These are phyloP conservation scores for Rhopalosiphum maidis DNA, from an alignment of 1,140 invertebrate genomes.

Conservation along the genomic window DNA sequence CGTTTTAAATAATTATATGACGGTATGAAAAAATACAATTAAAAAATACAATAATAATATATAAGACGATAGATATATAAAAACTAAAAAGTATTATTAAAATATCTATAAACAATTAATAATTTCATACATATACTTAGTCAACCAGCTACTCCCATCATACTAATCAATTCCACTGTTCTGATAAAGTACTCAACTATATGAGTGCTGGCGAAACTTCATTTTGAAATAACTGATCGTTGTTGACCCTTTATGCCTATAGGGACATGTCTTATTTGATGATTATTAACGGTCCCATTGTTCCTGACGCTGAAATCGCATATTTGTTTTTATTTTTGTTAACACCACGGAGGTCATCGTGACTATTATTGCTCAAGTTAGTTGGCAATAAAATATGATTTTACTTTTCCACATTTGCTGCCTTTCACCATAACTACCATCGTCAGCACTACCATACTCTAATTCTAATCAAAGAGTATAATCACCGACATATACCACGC, in stretches of 20 bases:
- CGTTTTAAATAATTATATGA: not conserved
- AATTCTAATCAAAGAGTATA: constrained; percentile 2
- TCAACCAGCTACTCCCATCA: too few species aligned
- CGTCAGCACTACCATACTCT: not conserved
- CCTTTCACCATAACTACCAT: constrained; percentile 27
- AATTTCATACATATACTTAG: not conserved
- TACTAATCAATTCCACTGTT: not conserved
- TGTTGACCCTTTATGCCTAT: constrained; percentile 20
- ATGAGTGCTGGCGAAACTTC: not conserved
- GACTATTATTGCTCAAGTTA: constrained; percentile 41
- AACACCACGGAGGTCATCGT: constrained; percentile 24
- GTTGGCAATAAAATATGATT: not conserved
- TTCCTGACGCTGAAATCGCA: constrained; percentile 14
- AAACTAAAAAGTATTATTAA: not conserved
- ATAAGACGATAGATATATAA: not conserved
- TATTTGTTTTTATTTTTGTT: constrained; percentile 35
- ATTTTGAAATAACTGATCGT: not conserved
- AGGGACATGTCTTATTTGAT: constrained; percentile 13
- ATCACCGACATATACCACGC: not conserved
- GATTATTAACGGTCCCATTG: constrained; percentile 52
- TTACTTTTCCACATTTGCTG: constrained; percentile 27
- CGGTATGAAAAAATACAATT: not conserved
- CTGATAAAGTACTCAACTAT: not conserved
- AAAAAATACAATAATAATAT: not conserved
- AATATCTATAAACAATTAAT: not conserved